phyloP scores from a whole-genome alignment of 2,113 vertebrate species.

The Bolborhynchus lineola region DNA sequence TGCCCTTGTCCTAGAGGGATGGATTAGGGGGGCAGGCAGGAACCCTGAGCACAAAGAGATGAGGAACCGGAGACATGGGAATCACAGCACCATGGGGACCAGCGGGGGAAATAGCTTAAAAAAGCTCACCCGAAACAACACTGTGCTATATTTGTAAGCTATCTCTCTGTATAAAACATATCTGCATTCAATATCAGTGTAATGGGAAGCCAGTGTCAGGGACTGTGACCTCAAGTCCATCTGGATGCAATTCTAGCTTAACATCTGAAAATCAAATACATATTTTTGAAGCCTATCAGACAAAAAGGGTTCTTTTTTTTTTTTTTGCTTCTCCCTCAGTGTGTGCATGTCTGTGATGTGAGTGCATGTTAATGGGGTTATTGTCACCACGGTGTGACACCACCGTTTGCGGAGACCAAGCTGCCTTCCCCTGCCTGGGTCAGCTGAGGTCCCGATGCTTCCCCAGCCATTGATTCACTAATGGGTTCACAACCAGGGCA shows the following conservation, averaged over 20 bases:
- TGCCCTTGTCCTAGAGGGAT: neutral
- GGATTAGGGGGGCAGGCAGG: neutral
- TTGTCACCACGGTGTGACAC: neutral
- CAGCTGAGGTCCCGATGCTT: neutral
- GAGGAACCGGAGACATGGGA: neutral
- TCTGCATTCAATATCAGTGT: conserved; percentile 53
- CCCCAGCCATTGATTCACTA: fast-evolving
- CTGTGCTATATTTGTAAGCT: neutral
- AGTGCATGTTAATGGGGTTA: neutral
- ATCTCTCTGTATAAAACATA: neutral
- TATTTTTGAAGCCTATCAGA: conserved; percentile 57
- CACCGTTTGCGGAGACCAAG: neutral
- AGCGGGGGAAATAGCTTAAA: neutral
- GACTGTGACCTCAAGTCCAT: conserved; percentile 45
- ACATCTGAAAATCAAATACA: conserved; percentile 68
- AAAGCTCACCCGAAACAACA: neutral
- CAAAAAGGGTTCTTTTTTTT: conserved; percentile 8
- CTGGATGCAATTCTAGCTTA: conserved; percentile 60
- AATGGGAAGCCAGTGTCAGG: conserved; percentile 61
- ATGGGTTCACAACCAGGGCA: conserved; percentile 31
- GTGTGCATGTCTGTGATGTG: neutral
- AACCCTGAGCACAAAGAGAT: fast-evolving
- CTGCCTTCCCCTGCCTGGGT: neutral
- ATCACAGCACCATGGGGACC: neutral
- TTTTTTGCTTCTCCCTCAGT: neutral